These are phyloP conservation scores for Cotesia typhae DNA, from an alignment of 1,140 invertebrate genomes.

Conservation along the genomic window DNA sequence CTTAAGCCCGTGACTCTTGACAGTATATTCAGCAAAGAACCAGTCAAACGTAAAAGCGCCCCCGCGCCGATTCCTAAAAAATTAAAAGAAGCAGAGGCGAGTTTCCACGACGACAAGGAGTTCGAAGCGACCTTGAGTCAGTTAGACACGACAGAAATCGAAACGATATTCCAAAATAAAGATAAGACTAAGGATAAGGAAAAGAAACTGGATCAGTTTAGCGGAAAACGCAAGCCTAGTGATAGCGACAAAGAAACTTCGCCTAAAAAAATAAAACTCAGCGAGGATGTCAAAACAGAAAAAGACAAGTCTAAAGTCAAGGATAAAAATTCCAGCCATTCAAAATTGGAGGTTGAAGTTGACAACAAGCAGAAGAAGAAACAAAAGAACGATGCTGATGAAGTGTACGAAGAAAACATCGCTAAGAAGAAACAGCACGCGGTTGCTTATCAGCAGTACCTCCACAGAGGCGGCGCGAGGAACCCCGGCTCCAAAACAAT, in stretches of 20 bases:
- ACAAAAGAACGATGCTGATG: conserved; percentile 45
- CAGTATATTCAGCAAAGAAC: conserved; percentile 61
- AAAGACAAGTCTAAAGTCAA: conserved; percentile 29
- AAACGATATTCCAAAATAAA: conserved; percentile 32
- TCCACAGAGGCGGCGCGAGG: conserved; percentile 78
- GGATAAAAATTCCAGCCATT: conserved; percentile 15
- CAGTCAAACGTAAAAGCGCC: conserved; percentile 53
- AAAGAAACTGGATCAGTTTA: conserved; percentile 23
- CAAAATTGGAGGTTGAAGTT: conserved; percentile 44
- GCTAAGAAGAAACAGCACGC: conserved; percentile 72
- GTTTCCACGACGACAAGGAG: conserved; percentile 73
- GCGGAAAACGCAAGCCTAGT: conserved; percentile 26
- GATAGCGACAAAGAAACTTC: conserved; percentile 9
- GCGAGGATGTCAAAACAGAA: conserved; percentile 12
- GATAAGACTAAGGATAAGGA: conserved; percentile 34
- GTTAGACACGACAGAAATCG: conserved; percentile 64
- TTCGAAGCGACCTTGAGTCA: conserved; percentile 74
- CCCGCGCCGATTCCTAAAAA: conserved; percentile 45
- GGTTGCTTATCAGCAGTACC: conserved; percentile 75
- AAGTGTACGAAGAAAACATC: conserved; percentile 52
- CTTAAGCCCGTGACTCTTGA: conserved; percentile 42
- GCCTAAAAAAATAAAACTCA: conserved; percentile 15
- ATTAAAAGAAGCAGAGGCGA: conserved; percentile 56
- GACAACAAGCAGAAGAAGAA: conserved; percentile 50
- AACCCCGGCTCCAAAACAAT: conserved; percentile 84